Conservation (phyloP, 30 jellyfish, hydroid and myxozoan species). For the Chrysaora quinquecirrha region DNA sequence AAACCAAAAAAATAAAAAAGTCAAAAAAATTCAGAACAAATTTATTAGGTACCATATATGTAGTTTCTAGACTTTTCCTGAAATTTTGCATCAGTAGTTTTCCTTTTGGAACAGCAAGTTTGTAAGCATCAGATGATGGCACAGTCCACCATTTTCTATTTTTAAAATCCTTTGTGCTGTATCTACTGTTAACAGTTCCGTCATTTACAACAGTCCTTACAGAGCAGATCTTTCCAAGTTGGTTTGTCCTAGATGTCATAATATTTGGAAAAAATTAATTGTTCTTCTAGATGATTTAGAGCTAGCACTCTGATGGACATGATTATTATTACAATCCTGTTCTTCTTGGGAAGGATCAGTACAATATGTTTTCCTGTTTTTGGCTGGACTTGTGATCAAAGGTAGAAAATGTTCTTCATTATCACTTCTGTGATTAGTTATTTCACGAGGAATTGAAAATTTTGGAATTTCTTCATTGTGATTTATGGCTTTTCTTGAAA, state of each 20-base stretch:
- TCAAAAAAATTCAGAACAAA: background rate
- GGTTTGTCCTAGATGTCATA: slow-evolving; percentile 31
- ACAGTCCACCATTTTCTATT: slow-evolving; percentile 63
- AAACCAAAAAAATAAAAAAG: too few species aligned
- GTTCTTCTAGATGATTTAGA: background rate
- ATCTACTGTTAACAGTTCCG: background rate
- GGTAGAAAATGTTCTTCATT: too few species aligned
- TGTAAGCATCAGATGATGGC: slow-evolving; percentile 22
- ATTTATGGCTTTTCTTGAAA: too few species aligned
- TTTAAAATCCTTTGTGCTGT: slow-evolving; percentile 30
- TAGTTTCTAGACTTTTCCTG: slow-evolving; percentile 6
- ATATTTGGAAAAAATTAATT: slow-evolving; percentile 32
- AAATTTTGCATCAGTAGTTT: slow-evolving; percentile 32
- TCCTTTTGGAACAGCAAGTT: slow-evolving; percentile 52
- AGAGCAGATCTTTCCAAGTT: slow-evolving; percentile 55
- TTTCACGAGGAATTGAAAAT: too few species aligned
- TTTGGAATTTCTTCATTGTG: too few species aligned
- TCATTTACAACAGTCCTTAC: background rate
- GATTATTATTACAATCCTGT: background rate
- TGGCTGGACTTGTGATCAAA: too few species aligned
- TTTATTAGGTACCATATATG: slow-evolving; percentile 22
- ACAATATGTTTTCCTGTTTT: too few species aligned
- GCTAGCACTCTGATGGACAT: slow-evolving; percentile 8
- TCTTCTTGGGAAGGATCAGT: too few species aligned
- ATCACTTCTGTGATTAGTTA: too few species aligned